Base-by-base conservation (phyloP, 1,140 invertebrate species). In the Heliconius himera region DNA sequence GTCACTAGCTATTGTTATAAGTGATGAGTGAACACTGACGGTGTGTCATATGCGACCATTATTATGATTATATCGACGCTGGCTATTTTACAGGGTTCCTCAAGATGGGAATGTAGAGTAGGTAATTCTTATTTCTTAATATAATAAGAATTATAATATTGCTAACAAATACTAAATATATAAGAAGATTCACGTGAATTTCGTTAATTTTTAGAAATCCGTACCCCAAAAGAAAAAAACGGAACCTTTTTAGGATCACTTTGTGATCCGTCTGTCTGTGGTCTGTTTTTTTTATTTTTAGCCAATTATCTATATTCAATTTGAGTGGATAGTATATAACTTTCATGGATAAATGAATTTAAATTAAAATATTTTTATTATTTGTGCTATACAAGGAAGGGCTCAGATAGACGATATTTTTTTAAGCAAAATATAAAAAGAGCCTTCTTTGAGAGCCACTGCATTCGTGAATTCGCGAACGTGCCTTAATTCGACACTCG, bases 41-140 rank as follows among this genome's bases (percentile, higher is more conserved):
- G 60, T 77, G 38, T 83, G 81, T 79, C 77, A 79, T 81, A 66
- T 66, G 60, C 60, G 26, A 29, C 22, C 29, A 82, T 82, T 90
- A 86, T 90, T 90, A 85, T 88, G 87, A 85, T 85, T 89, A 81
- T 76, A 80, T 74, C 85, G 84, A 66, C 85, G 79, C 60, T 66
- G 29, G 81, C 77, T 81, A 74, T 76, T 74, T 46, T n/a, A 26
- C 51, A 76, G 78, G 9, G 84, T 26, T 84, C 83, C 83, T 85
- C 88, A 90, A 88, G 54, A 49, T 70, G 46, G n/a, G 6, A 60
- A 22, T 60, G 20, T 46, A 16, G 13, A n/a, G 18, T 9, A n/a
- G 3, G 3, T 22, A 5, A 16, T 66, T 66, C 3, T 29, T 29
- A 8, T 66, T 66, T 66, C 4, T 16, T 66, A 16, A 26, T 16